Conservation (phyloP, 2,113 vertebrate genomes). For the Apaloderma vittatum region DNA sequence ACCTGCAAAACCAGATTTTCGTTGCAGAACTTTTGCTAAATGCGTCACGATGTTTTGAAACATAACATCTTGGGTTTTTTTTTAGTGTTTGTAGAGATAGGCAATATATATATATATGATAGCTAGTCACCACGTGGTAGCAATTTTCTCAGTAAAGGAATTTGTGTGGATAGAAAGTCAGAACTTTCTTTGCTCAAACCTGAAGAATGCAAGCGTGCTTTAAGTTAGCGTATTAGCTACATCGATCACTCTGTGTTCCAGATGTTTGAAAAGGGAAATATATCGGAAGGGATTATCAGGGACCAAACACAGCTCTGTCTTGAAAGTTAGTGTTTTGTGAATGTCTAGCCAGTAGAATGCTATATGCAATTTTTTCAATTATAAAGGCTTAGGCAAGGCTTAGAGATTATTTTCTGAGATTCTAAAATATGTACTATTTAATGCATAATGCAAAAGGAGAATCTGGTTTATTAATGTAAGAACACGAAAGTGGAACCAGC, state of each 20-base stretch:
- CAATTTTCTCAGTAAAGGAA: not conserved
- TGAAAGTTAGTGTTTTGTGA: not conserved
- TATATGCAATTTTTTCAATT: constrained; percentile 40
- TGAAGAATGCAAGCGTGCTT: not conserved
- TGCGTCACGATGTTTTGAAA: not conserved
- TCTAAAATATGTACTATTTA: constrained; percentile 42
- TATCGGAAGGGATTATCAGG: not conserved
- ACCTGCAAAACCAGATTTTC: not conserved
- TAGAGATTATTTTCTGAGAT: constrained; percentile 44
- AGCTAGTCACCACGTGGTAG: not conserved
- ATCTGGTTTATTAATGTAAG: constrained; percentile 59
- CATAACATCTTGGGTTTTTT: not conserved
- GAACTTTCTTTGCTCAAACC: not conserved
- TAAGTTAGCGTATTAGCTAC: not conserved
- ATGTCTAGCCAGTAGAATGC: not conserved
- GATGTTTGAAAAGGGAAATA: not conserved
- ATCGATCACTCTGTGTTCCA: not conserved
- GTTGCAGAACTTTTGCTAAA: not conserved
- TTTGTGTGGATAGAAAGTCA: not conserved
- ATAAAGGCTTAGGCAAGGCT: constrained; percentile 14
- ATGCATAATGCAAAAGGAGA: constrained; percentile 60
- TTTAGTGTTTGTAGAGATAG: not conserved
- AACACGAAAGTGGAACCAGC: constrained; percentile 41
- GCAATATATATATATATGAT: fast-evolving
- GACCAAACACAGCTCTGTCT: not conserved